Conservation (phyloP, 2,797 vertebrate genomes). For the Mycteria americana region DNA sequence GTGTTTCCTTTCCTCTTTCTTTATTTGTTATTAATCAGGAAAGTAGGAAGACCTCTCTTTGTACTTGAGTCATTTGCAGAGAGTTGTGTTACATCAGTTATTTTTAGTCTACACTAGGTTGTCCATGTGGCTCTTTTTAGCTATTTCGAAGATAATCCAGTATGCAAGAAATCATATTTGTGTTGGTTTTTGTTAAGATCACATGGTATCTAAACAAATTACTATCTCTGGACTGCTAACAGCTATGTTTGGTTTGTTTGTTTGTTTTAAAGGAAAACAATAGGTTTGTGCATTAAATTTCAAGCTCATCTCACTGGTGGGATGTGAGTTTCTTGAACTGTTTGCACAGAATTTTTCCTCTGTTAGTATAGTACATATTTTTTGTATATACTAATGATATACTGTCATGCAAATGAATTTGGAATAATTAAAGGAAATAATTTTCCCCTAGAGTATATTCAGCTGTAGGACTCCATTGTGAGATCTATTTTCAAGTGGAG, state of each 20-base stretch:
- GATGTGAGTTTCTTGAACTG: neutral
- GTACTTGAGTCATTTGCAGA: neutral
- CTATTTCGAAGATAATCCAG: neutral
- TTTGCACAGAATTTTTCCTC: neutral
- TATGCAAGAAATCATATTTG: neutral
- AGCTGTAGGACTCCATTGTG: constrained; percentile 47
- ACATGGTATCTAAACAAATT: neutral
- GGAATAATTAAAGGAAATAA: constrained; percentile 29
- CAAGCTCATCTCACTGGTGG: neutral
- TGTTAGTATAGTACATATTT: neutral
- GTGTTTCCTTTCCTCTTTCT: neutral
- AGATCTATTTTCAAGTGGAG: constrained; percentile 34
- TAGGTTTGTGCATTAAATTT: neutral
- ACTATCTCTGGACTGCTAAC: neutral
- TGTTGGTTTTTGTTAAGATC: neutral
- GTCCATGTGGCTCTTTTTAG: neutral
- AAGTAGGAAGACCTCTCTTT: neutral
- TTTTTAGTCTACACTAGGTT: neutral
- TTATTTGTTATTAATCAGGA: neutral
- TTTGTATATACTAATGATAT: neutral
- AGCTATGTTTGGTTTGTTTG: neutral
- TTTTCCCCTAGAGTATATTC: constrained; percentile 38
- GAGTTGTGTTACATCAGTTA: neutral
- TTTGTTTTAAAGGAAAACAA: neutral
- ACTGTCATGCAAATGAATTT: constrained; percentile 48